A percentile compares a stretch with the other conserved stretches of the same genome.
These are phyloP conservation scores for Ryuthela nishihirai DNA, from an alignment of 2,888 invertebrate genomes.

Conservation along the genomic window DNA sequence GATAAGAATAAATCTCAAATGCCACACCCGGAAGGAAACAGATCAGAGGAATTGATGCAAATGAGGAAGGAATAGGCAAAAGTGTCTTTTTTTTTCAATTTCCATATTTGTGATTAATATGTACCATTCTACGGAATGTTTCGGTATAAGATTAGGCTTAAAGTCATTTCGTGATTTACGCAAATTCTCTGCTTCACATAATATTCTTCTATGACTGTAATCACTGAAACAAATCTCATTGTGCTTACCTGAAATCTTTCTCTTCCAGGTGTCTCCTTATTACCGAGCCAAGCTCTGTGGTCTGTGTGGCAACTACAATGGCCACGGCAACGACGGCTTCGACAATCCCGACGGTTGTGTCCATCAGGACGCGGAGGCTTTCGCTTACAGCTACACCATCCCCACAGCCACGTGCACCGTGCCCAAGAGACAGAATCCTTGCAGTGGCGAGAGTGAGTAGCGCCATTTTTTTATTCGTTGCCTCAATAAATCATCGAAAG, in stretches of 20 bases:
- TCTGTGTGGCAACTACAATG: constrained; percentile 45
- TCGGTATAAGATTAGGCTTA: too few relatives aligned
- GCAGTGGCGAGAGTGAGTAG: constrained; percentile 24
- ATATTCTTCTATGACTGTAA: neutral
- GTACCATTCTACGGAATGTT: too few relatives aligned
- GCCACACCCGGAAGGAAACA: too few relatives aligned
- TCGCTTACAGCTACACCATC: constrained; percentile 40
- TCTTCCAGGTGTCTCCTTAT: constrained; percentile 34
- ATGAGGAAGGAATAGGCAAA: too few relatives aligned
- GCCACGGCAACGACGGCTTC: constrained; percentile 42
- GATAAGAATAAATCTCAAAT: too few relatives aligned
- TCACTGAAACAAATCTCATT: neutral
- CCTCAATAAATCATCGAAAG: too few relatives aligned
- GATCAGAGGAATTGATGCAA: too few relatives aligned
- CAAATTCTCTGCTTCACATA: neutral
- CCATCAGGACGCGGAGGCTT: constrained; percentile 30
- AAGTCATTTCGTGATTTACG: neutral
- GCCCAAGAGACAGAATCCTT: constrained; percentile 17
- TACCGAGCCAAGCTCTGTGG: constrained; percentile 44
- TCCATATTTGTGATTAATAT: too few relatives aligned
- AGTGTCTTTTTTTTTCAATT: too few relatives aligned
- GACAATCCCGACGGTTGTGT: constrained; percentile 38
- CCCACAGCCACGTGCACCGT: constrained; percentile 33
- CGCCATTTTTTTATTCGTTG: too few relatives aligned
- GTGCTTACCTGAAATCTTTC: neutral